Base-by-base conservation (phyloP, 2,113 vertebrate genomes). In the Chaenogobius annularis region DNA sequence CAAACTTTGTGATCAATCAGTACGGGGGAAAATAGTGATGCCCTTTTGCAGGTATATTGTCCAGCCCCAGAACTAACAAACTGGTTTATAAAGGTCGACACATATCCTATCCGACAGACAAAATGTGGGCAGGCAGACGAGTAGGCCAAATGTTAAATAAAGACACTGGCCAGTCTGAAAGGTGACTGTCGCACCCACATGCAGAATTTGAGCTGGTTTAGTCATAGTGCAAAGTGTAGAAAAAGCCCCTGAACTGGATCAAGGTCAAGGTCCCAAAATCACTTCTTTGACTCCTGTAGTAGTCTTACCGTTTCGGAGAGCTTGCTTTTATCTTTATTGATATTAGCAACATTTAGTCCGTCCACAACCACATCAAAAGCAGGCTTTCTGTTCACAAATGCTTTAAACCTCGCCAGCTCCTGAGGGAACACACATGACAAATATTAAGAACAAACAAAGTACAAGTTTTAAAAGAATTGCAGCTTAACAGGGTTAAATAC, bases 301-400 rank as follows among this genome's bases (percentile, higher is more conserved):
- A 9, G 61, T 69, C 95, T 96, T 88, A 99, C 98, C 72, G 87
- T 93, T 87, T 94, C 87, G 31, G 96, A 96, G 14, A 83, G 91
- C 43, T 70, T 87, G 72, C 3, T 80, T 86, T 79, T 94, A 74
- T 81, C 87, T 74, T 74, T 93, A 75, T 66, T 46, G 65, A 88
- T 72, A 73, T 94, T 94, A 69, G 95, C 95, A 68, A 98, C 93
- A 74, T 98, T 98, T 78, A 99, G 94, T 20, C 96, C 96, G 75
- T 99, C 97, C 3, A 99, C 87, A 43, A 98, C 95, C 79, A 99
- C 91, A 90, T 98, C 96, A 90, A 96, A 99, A 0, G 94, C 89
- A 37, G 94, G 91, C 58, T 62, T 89, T 66, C 43, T 87, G 84
- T 93, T 91, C 79, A 98, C 90, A 89, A 98, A 99, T 0, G n/a